These are phyloP conservation scores for Octopus bimaculoides DNA, from an alignment of 1,140 invertebrate species.

Conservation along the genomic window DNA sequence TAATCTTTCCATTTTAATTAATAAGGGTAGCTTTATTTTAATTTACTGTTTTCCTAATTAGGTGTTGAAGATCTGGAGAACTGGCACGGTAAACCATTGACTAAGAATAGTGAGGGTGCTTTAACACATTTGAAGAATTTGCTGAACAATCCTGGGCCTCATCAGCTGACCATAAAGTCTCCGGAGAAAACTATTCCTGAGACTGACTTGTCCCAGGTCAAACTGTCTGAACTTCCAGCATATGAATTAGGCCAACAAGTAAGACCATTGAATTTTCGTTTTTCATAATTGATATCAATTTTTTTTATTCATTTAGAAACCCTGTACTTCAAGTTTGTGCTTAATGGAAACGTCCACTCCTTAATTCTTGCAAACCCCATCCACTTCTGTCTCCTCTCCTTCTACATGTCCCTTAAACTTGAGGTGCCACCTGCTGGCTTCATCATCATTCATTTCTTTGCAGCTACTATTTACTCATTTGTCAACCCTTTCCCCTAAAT, in stretches of 20 bases:
- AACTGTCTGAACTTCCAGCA: constrained; percentile 75
- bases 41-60: constrained; percentile 21
- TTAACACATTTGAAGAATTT: constrained; percentile 64
- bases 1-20: background rate
- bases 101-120: constrained; percentile 74
- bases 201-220: constrained; percentile 32
- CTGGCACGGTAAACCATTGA: constrained; percentile 97
- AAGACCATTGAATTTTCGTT: constrained; percentile 2
- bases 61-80: constrained; percentile 89
- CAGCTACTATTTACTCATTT: no score
- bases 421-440: no score
- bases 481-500: no score
- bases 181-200: constrained; percentile 27
- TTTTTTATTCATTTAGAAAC: no score
- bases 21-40: background rate
- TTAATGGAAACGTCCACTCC: no score
- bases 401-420: no score
- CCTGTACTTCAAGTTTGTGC: no score
- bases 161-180: constrained; percentile 29
- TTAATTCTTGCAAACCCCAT: no score
- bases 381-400: no score
- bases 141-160: constrained; percentile 36
- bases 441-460: no score
- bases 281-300: no score
- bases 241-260: constrained; percentile 71